Evolutionary conservation across 2,888 invertebrate genomes (phyloP).

Genomic region (Chloroclysta siterata): DNA sequence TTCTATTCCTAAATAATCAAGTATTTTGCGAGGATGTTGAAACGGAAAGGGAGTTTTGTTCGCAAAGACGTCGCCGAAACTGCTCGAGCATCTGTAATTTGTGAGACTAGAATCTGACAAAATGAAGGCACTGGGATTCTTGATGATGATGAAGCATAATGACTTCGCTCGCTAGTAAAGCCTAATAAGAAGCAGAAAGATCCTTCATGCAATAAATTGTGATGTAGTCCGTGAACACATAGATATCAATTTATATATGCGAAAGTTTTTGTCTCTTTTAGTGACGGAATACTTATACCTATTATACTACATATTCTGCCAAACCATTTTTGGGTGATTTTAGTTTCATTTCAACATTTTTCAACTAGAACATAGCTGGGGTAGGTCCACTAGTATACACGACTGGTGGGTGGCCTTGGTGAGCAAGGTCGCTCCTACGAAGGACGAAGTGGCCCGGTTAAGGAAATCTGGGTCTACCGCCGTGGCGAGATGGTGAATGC

Average conservation of each 20-base stretch:
- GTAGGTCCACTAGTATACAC: too few relatives aligned
- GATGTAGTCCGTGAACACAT: not conserved
- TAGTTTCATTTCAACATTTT: too few relatives aligned
- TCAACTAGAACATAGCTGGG: too few relatives aligned
- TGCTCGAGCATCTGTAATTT: slow-evolving; percentile 16
- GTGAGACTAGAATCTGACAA: not conserved
- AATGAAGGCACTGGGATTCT: not conserved
- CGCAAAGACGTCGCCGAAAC: slow-evolving; percentile 9
- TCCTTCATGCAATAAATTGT: not conserved
- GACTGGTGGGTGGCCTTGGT: too few relatives aligned
- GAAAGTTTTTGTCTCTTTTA: not conserved
- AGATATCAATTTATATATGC: not conserved
- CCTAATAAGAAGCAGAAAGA: not conserved
- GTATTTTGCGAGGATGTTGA: slow-evolving; percentile 26
- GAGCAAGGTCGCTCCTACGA: too few relatives aligned
- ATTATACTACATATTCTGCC: too few relatives aligned
- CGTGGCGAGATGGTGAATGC: too few relatives aligned
- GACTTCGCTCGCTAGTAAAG: not conserved
- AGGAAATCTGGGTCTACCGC: too few relatives aligned
- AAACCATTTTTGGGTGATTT: too few relatives aligned
- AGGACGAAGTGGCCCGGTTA: too few relatives aligned
- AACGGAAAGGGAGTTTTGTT: slow-evolving; percentile 23
- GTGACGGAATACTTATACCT: too few relatives aligned
- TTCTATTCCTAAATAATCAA: slow-evolving; percentile 54
- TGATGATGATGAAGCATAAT: not conserved